Conservation (phyloP, 2,888 invertebrate genomes). For the Lepidocyrtinus sp. region DNA sequence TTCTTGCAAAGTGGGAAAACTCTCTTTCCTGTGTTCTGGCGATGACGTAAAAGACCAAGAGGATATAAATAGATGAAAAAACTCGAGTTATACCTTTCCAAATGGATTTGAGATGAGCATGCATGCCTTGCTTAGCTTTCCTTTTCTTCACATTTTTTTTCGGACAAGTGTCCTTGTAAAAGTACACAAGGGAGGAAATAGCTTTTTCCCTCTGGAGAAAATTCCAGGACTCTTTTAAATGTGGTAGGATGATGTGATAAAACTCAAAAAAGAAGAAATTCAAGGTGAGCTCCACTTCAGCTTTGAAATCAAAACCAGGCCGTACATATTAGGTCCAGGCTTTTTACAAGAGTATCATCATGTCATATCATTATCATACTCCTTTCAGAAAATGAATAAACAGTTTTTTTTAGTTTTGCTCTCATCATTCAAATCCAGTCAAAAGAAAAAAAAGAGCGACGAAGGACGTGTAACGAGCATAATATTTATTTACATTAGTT, state of each 20-base stretch:
- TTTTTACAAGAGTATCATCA: neutral
- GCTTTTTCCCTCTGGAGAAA: neutral
- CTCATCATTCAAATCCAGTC: neutral
- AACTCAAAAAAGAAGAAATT: neutral
- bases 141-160: neutral
- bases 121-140: no score
- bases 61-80: no score
- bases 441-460: neutral
- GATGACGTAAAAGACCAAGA: no score
- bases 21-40: no score
- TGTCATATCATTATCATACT: no score
- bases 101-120: slow-evolving; percentile 4
- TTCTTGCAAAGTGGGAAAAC: neutral
- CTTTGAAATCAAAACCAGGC: neutral
- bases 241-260: neutral
- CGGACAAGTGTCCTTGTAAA: slow-evolving; percentile 2
- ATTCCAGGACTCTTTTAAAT: neutral
- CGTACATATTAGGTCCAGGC: neutral
- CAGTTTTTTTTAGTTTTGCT: no score
- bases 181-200: neutral
- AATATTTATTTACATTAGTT: neutral
- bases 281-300: neutral
- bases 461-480: neutral
- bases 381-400: no score
- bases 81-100: neutral